Evolutionary conservation across 1,140 invertebrate genomes (phyloP).

Genomic region (fruit fly (Drosophila melanogaster)): Release_6_plus_ISO1_MT NT_033777.3:14173001-14173500

Average conservation of each 20-base stretch:
- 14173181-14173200: slow-evolving; percentile 56
- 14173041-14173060: slow-evolving; percentile 71
- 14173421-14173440: slow-evolving; percentile 47
- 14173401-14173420: slow-evolving; percentile 68
- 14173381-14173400: slow-evolving; percentile 73
- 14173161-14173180: slow-evolving; percentile 44
- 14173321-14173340: slow-evolving; percentile 23
- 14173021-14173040: slow-evolving; percentile 71
- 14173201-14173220: slow-evolving; percentile 71
- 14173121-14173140: slow-evolving; percentile 56
- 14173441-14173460: slow-evolving; percentile 46
- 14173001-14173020: slow-evolving; percentile 36
- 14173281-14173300: slow-evolving; percentile 21
- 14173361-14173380: slow-evolving; percentile 46
- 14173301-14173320: slow-evolving; percentile 18
- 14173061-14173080: slow-evolving; percentile 29
- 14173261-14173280: slow-evolving; percentile 1
- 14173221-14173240: slow-evolving; percentile 57
- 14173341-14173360: slow-evolving; percentile 58
- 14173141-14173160: slow-evolving; percentile 62
- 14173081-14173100: slow-evolving; percentile 64
- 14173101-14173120: slow-evolving; percentile 34
- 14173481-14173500: no score
- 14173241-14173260: slow-evolving; percentile 40
- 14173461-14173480: slow-evolving; percentile 34